Percentiles rank a stretch among this genome's conserved stretches.
These are phyloP conservation scores for Mus spicilegus DNA, from an alignment of 2,113 vertebrate species.

Conservation along the genomic window DNA sequence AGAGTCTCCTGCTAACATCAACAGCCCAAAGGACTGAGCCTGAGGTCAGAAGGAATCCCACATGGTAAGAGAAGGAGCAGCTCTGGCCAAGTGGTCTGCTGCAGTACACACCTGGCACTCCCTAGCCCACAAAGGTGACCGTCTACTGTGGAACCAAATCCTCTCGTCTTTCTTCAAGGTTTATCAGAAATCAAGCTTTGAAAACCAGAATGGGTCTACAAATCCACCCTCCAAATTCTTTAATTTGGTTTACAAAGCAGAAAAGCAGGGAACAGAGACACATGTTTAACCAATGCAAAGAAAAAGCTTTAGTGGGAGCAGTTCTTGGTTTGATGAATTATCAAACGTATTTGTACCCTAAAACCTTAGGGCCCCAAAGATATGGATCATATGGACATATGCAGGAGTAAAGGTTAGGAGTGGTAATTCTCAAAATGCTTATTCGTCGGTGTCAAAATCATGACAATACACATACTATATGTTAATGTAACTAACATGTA, in stretches of 20 bases:
- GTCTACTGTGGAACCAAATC: slow-evolving; percentile 39
- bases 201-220: not conserved
- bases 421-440: not conserved
- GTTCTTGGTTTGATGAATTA: not conserved
- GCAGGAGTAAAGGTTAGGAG: slow-evolving; percentile 34
- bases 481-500: slow-evolving; percentile 31
- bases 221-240: not conserved
- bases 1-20: not conserved
- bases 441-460: slow-evolving; percentile 24
- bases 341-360: slow-evolving; percentile 26
- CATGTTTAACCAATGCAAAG: not conserved
- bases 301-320: not conserved
- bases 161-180: not conserved
- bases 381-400: not conserved
- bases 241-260: not conserved
- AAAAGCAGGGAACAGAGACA: slow-evolving; percentile 39
- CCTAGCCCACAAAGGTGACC: not conserved
- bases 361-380: slow-evolving; percentile 4
- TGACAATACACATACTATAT: slow-evolving; percentile 6
- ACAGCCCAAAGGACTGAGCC: not conserved
- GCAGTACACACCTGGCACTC: not conserved
- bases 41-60: not conserved
- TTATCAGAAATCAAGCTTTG: slow-evolving; percentile 46
- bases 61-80: not conserved
- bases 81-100: not conserved